Evolutionary conservation across 1,140 invertebrate species (phyloP).

Genomic region (Drosophila baimaii): DNA sequence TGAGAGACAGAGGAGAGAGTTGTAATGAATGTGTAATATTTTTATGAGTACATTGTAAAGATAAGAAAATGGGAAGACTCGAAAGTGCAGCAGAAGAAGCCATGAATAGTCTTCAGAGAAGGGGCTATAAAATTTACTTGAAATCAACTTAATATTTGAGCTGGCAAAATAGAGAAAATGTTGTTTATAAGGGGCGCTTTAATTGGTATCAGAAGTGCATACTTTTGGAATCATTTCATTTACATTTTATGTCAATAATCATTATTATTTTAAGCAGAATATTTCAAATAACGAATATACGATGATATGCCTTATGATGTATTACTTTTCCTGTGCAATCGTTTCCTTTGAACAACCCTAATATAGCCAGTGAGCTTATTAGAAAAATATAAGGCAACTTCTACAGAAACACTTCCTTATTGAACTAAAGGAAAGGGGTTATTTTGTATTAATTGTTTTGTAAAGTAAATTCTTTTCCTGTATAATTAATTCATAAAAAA

Average conservation of each 20-base stretch:
- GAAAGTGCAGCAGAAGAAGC: conserved; percentile 29
- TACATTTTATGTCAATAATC: not conserved
- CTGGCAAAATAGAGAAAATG: not conserved
- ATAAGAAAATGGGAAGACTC: conserved; percentile 18
- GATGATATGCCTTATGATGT: not conserved
- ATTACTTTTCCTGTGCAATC: not conserved
- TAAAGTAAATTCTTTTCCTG: not conserved
- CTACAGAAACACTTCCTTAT: not conserved
- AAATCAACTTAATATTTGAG: not conserved
- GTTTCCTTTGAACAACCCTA: not conserved
- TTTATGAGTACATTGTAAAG: conserved; percentile 32
- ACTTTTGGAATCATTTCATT: not conserved
- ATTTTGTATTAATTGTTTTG: not conserved
- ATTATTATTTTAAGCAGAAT: not conserved
- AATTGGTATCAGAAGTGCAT: not conserved
- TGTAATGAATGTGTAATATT: conserved; percentile 39
- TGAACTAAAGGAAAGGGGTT: not conserved
- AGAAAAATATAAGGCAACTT: not conserved
- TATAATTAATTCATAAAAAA: not conserved
- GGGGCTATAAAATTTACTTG: not conserved
- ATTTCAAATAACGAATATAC: not conserved
- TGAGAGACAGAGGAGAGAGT: not conserved
- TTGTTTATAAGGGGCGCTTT: not conserved
- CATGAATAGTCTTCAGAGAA: not conserved
- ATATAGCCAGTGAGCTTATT: not conserved